Evolutionary conservation across 2,113 vertebrate genomes (phyloP), one percentile per base, ranked within the genome.

Genomic region (Anolis carolinensis): DNA sequence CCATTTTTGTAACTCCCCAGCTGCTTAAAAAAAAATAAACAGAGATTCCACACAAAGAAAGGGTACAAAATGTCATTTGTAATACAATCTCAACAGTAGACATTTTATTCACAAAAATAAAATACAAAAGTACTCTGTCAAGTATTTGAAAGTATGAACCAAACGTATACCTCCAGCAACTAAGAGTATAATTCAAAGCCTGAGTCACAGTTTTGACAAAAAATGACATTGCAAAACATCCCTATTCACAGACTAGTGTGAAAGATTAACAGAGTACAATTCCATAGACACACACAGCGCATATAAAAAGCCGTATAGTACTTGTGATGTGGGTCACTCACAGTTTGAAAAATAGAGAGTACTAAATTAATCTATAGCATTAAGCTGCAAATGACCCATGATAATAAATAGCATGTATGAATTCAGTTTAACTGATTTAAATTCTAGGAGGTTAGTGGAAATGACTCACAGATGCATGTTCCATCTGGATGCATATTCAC

Each of bases 51-150:
- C 7, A 10, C 52, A 11, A 0, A 81, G 63, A 70, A 55, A 79
- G n/a, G 8, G 1, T 3, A 79, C 23, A 75, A 76, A 25, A 83
- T 68, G 25, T 50, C 23, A 0, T 9, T 59, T 44, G 44, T 50
- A 2, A 4, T 44, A 34, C 0, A 30, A 52, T 27, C 0, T 20
- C 79, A 70, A 65, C 85, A 63, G 21, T 0, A 2, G 76, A 23
- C 44, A 23, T 55, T 89, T 91, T 88, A 83, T 87, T 92, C 90
- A 88, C 89, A 71, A 78, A 87, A 89, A 84, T 71, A 77, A 87
- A 59, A 34, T 11, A 74, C 77, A 79, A 82, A 89, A 85, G 80
- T 27, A 84, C 75, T 81, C 70, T 21, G 87, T 39, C 25, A 86
- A 0, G 50, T 34, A 55, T 36, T 48, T 68, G 30, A 39, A 89